phyloP scores from a whole-genome alignment of 2,888 invertebrate genomes.

The Pilophorus perplexus region DNA sequence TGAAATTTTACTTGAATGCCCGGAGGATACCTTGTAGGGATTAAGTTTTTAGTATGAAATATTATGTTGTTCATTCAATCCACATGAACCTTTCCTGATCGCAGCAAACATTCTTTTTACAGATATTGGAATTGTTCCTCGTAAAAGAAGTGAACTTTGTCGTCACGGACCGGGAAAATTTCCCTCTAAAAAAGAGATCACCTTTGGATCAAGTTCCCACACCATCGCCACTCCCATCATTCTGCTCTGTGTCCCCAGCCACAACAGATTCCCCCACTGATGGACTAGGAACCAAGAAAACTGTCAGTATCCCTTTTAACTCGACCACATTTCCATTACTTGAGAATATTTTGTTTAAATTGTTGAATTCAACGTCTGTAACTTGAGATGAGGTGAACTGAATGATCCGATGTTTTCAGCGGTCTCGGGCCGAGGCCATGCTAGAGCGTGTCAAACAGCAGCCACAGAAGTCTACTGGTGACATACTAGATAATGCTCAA shows the following conservation, averaged over 20 bases:
- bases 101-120: conserved; percentile 50
- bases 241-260: conserved; percentile 46
- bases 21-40: too few species aligned
- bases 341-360: too few species aligned
- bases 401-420: conserved; percentile 53
- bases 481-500: conserved; percentile 47
- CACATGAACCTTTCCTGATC: too few species aligned
- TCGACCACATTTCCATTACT: not conserved
- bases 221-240: conserved; percentile 45
- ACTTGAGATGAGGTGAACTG: too few species aligned
- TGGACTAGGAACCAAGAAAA: conserved; percentile 45
- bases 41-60: too few species aligned
- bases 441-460: conserved; percentile 65
- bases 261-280: conserved; percentile 47
- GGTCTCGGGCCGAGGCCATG: conserved; percentile 76
- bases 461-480: conserved; percentile 46
- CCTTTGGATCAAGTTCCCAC: conserved; percentile 37
- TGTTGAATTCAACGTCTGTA: too few species aligned
- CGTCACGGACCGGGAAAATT: conserved; percentile 55
- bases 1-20: too few species aligned
- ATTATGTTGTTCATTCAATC: too few species aligned
- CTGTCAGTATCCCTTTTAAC: conserved; percentile 41
- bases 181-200: conserved; percentile 11
- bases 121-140: conserved; percentile 64
- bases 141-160: conserved; percentile 62